A percentile compares a stretch with the other conserved stretches of the same genome.
These are phyloP conservation scores for Corynorhinus townsendii DNA, from an alignment of 2,113 vertebrate genomes.

Conservation along the genomic window DNA sequence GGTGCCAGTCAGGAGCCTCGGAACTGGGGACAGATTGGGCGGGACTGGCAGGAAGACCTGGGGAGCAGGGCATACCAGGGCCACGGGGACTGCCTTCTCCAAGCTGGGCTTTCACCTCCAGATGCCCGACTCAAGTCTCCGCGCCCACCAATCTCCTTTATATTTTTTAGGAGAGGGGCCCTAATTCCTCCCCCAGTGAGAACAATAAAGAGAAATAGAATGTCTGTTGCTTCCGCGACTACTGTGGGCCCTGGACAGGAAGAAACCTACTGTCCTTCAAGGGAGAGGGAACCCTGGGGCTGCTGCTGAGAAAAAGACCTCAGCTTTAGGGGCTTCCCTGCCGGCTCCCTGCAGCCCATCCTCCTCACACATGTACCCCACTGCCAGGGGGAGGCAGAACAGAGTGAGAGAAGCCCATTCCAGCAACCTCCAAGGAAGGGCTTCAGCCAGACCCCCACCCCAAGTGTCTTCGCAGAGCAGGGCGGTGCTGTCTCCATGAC, in stretches of 20 bases:
- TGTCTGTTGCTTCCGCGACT: background rate
- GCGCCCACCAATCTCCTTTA: background rate
- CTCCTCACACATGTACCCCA: background rate
- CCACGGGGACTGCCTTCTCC: background rate
- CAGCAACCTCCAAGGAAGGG: background rate
- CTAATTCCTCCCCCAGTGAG: background rate
- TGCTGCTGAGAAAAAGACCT: background rate
- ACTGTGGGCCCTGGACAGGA: background rate
- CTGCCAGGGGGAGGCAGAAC: background rate
- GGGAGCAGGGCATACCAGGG: rapidly evolving
- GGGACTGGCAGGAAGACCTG: background rate
- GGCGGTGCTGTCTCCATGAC: too few species aligned
- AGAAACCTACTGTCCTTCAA: background rate
- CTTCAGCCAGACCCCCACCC: background rate
- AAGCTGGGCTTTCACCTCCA: background rate
- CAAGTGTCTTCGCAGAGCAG: background rate
- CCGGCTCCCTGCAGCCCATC: background rate
- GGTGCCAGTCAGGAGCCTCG: background rate
- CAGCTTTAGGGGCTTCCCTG: background rate
- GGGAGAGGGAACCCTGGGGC: background rate
- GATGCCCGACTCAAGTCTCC: background rate
- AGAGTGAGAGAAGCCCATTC: background rate
- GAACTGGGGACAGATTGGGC: background rate
- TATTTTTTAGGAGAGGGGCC: background rate
- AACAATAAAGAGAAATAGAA: constrained; percentile 33